Evolutionary conservation across 2,113 vertebrate species (phyloP).

Genomic region (Cephalopholis sonnerati): DNA sequence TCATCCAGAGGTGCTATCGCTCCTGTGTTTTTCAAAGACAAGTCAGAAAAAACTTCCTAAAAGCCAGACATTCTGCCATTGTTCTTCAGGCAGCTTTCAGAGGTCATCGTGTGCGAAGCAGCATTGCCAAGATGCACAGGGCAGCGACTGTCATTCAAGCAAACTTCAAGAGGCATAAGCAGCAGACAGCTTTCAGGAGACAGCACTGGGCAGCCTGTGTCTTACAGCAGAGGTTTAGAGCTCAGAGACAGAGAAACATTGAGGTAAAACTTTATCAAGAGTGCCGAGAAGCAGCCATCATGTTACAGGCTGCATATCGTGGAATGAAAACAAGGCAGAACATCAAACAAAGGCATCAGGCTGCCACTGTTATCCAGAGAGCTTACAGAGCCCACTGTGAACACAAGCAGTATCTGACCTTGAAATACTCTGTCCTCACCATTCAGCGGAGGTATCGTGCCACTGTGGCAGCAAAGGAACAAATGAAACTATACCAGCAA

Average conservation of each 20-base stretch:
- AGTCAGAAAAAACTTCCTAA: conserved; percentile 77
- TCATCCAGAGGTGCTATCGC: conserved; percentile 87
- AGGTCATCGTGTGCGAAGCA: conserved; percentile 65
- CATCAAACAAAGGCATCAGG: conserved; percentile 76
- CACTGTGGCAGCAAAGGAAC: conserved; percentile 20
- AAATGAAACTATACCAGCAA: conserved; percentile 77
- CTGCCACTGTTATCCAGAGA: conserved; percentile 37
- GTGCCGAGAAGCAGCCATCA: conserved; percentile 62
- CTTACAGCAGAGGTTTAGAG: conserved; percentile 87
- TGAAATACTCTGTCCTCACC: neutral
- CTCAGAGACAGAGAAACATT: conserved; percentile 72
- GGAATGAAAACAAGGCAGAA: conserved; percentile 78
- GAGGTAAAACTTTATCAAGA: conserved; percentile 65
- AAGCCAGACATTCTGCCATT: conserved; percentile 62
- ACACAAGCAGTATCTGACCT: neutral
- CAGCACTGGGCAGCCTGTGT: conserved; percentile 71
- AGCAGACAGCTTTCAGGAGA: conserved; percentile 76
- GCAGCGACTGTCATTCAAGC: conserved; percentile 88
- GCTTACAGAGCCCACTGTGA: conserved; percentile 21
- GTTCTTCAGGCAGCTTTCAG: conserved; percentile 82
- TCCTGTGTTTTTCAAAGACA: conserved; percentile 68
- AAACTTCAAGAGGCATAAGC: conserved; percentile 81
- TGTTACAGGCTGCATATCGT: conserved; percentile 83
- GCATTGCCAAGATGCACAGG: conserved; percentile 44
- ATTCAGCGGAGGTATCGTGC: conserved; percentile 53